A percentile compares a stretch with the other conserved stretches of the same genome.
These are phyloP conservation scores for Erebia aethiops DNA, from an alignment of 2,888 invertebrate species.

Conservation along the genomic window DNA sequence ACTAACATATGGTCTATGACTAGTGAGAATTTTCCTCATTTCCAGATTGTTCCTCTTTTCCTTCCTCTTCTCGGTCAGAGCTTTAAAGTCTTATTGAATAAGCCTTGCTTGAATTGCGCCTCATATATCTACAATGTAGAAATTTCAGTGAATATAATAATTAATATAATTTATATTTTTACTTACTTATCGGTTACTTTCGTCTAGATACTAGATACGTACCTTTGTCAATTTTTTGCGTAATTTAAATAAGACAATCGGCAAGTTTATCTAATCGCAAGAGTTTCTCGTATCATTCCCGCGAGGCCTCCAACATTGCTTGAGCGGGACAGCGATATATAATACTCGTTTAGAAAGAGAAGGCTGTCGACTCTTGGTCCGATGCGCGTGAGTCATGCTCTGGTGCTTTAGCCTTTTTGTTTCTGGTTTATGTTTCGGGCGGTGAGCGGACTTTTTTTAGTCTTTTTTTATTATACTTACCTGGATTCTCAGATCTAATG, in stretches of 20 bases:
- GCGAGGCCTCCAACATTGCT: slow-evolving; percentile 36
- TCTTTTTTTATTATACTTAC: slow-evolving; percentile 9
- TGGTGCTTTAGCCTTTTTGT: slow-evolving; percentile 57
- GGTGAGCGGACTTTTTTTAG: slow-evolving; percentile 27
- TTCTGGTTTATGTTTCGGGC: slow-evolving; percentile 33
- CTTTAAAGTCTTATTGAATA: too few species aligned
- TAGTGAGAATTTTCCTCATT: too few species aligned
- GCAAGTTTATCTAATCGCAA: slow-evolving; percentile 39
- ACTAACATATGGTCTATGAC: too few species aligned
- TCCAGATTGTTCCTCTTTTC: too few species aligned
- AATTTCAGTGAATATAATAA: background rate
- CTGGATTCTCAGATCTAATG: background rate
- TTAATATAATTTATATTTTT: background rate
- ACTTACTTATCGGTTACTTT: background rate
- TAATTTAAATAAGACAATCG: slow-evolving; percentile 24
- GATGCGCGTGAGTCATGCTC: slow-evolving; percentile 71
- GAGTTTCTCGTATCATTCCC: slow-evolving; percentile 38
- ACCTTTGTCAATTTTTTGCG: background rate
- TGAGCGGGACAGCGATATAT: slow-evolving; percentile 46
- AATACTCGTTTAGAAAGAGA: slow-evolving; percentile 65
- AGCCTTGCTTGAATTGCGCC: too few species aligned
- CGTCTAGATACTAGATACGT: background rate
- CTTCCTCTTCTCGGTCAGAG: too few species aligned
- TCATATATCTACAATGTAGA: too few species aligned
- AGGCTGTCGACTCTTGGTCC: slow-evolving; percentile 52